phyloP scores from a whole-genome alignment of 1,140 invertebrate species.

The Tachypleus tridentatus region DNA sequence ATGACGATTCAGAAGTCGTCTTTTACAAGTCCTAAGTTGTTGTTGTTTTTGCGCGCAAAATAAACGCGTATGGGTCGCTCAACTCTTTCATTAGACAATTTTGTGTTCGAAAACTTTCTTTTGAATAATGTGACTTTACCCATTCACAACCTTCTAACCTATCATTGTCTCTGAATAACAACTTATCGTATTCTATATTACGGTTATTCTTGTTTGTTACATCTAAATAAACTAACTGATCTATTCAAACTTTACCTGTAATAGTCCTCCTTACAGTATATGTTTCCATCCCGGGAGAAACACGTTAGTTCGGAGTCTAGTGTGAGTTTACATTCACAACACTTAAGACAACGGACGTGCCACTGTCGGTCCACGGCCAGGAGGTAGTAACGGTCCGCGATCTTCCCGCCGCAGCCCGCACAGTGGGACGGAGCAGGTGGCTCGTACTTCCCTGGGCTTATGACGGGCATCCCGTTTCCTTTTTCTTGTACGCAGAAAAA shows the following conservation, averaged over 20 bases:
- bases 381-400: constrained; percentile 78
- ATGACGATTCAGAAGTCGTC: too few relatives aligned
- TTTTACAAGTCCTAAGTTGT: too few relatives aligned
- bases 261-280: constrained; percentile 96
- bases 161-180: too few relatives aligned
- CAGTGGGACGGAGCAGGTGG: constrained; percentile 36
- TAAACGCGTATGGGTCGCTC: too few relatives aligned
- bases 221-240: too few relatives aligned
- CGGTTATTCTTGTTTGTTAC: too few relatives aligned
- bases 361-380: constrained; percentile 76
- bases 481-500: neutral
- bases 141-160: too few relatives aligned
- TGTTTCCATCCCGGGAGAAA: constrained; percentile 83
- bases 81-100: too few relatives aligned
- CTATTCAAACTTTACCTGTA: constrained; percentile 56
- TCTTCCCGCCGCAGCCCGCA: constrained; percentile 66
- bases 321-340: constrained; percentile 68
- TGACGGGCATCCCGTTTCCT: constrained; percentile 11
- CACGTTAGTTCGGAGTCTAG: constrained; percentile 87
- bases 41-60: too few relatives aligned
- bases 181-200: too few relatives aligned
- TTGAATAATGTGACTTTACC: too few relatives aligned
- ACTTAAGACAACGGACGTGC: constrained; percentile 66
- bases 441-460: constrained; percentile 15
- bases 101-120: too few relatives aligned